Evolutionary conservation across 2,113 vertebrate species (phyloP).

Genomic region (Tylochromis polylepis): DNA sequence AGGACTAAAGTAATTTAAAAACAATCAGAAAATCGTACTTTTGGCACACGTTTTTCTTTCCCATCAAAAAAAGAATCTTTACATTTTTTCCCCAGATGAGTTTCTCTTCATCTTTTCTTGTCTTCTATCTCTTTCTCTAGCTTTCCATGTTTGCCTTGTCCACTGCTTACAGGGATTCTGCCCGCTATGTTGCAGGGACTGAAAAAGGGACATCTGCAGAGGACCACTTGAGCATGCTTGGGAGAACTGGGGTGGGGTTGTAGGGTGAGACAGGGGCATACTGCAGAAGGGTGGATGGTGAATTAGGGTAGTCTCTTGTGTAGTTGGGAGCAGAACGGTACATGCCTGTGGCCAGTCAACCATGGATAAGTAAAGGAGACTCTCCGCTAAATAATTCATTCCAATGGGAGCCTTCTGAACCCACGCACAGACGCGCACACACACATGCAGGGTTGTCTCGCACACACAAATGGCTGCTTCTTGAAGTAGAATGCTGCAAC

Average conservation of each 20-base stretch:
- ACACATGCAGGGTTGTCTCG: not conserved
- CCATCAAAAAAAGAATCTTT: not conserved
- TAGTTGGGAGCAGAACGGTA: constrained; percentile 43
- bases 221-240: not conserved
- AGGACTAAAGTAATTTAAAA: not conserved
- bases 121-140: not conserved
- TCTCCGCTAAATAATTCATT: constrained; percentile 71
- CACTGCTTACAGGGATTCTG: not conserved
- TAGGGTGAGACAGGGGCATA: constrained; percentile 20
- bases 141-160: not conserved
- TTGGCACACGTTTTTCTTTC: not conserved
- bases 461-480: constrained; percentile 20
- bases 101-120: not conserved
- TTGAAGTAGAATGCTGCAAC: constrained; percentile 4
- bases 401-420: constrained; percentile 45
- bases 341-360: constrained; percentile 48
- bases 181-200: not conserved
- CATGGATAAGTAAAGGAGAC: constrained; percentile 70
- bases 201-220: not conserved
- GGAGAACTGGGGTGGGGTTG: not conserved
- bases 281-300: constrained; percentile 6
- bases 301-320: constrained; percentile 54
- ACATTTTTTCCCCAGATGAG: not conserved
- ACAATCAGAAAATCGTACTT: not conserved
- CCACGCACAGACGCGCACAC: constrained; percentile 10